Conservation (phyloP, 1,140 invertebrate species). For the Bombus consobrinus region DNA sequence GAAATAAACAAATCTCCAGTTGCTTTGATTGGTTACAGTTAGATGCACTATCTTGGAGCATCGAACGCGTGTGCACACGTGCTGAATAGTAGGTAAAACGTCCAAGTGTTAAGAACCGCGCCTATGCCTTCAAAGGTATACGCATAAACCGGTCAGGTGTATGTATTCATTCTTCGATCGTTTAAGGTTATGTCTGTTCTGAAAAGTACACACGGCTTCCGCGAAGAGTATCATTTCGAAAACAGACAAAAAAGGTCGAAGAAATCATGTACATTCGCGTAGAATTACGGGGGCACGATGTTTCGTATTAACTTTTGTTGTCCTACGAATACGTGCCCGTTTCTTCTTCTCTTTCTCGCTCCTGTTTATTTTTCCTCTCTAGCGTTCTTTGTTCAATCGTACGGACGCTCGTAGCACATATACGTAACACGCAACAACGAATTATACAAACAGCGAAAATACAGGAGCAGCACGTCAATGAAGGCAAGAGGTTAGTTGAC, state of each 20-base stretch:
- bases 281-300: slow-evolving; percentile 40
- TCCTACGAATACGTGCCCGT: slow-evolving; percentile 22
- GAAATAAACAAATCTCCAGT: slow-evolving; percentile 31
- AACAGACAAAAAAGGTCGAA: slow-evolving; percentile 9
- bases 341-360: background rate
- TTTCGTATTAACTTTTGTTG: slow-evolving; percentile 49
- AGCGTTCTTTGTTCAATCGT: background rate
- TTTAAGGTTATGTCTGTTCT: slow-evolving; percentile 48
- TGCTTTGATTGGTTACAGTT: slow-evolving; percentile 7
- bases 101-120: slow-evolving; percentile 26
- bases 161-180: background rate
- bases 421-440: slow-evolving; percentile 34
- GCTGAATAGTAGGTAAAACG: slow-evolving; percentile 4
- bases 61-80: slow-evolving; percentile 30
- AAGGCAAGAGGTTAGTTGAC: slow-evolving; percentile 54
- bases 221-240: slow-evolving; percentile 10
- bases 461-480: slow-evolving; percentile 53
- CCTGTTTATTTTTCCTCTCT: slow-evolving; percentile 3
- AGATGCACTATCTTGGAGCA: slow-evolving; percentile 1
- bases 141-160: background rate
- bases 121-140: background rate
- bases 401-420: background rate
- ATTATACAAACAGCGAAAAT: slow-evolving; percentile 26
- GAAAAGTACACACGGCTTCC: background rate
- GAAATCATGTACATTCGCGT: slow-evolving; percentile 37